Conservation (phyloP, 2,797 vertebrate genomes). For the Prionace glauca region DNA sequence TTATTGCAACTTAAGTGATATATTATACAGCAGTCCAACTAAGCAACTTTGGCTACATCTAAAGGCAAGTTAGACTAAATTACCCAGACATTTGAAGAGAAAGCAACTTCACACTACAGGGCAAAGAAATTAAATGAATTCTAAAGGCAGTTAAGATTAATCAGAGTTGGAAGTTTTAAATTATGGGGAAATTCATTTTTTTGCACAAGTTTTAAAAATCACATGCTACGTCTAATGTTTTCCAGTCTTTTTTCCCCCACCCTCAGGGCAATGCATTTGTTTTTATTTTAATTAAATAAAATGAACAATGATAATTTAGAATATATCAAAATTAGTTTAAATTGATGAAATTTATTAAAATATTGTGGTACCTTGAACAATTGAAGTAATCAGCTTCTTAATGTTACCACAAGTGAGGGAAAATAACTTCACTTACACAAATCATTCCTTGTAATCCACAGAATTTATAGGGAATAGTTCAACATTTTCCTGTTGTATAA, state of each 20-base stretch:
- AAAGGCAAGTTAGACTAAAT: background rate
- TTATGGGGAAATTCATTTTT: background rate
- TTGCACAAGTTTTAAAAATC: background rate
- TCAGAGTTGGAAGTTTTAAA: background rate
- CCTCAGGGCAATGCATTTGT: background rate
- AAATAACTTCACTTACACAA: background rate
- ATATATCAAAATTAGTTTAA: constrained; percentile 14
- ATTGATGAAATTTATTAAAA: constrained; percentile 23
- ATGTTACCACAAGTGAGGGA: background rate
- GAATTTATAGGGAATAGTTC: background rate
- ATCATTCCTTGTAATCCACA: constrained; percentile 5
- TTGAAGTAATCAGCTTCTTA: background rate
- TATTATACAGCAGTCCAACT: background rate
- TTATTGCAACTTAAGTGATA: background rate
- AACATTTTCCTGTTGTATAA: background rate
- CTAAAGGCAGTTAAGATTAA: background rate
- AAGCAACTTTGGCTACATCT: background rate
- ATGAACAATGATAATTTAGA: background rate
- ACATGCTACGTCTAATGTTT: too few species aligned
- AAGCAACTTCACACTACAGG: background rate
- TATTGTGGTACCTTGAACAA: constrained; percentile 1
- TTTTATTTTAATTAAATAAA: background rate
- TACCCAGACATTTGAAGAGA: background rate
- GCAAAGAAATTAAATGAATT: background rate
- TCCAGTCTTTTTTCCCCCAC: too few species aligned